Evolutionary conservation across 2,113 vertebrate species (phyloP).

Genomic region (Neotoma lepida): DNA sequence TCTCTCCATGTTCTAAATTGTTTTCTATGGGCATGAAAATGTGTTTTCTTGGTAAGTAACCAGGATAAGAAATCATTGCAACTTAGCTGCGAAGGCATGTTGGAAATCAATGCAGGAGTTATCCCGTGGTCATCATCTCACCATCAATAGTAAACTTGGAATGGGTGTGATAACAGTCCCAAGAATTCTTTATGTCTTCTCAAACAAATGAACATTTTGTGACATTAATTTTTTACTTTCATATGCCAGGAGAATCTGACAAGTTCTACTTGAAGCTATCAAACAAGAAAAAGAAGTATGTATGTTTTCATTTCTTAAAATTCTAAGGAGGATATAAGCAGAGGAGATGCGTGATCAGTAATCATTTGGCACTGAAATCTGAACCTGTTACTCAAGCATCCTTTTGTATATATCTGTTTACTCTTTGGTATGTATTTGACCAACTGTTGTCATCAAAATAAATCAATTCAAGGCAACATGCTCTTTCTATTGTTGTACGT

Average conservation of each 20-base stretch:
- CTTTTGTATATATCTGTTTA: background rate
- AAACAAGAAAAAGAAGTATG: background rate
- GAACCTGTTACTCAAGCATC: background rate
- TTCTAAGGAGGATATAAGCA: background rate
- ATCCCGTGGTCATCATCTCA: background rate
- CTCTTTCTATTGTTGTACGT: background rate
- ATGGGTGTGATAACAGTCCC: background rate
- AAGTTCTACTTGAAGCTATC: background rate
- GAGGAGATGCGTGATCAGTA: background rate
- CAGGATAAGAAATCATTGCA: background rate
- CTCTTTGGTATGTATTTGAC: background rate
- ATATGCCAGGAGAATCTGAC: background rate
- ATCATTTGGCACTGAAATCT: background rate
- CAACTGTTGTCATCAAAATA: conserved; percentile 30
- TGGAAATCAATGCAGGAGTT: background rate
- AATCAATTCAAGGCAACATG: background rate
- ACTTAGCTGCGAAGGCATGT: background rate
- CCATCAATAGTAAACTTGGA: background rate
- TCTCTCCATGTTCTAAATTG: background rate
- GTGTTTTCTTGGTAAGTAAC: conserved; percentile 10
- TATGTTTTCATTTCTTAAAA: background rate
- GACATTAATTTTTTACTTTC: background rate
- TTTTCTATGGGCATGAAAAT: conserved; percentile 35
- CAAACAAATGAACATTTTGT: conserved; percentile 36
- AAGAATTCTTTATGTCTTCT: background rate